Conservation (phyloP, 2,113 vertebrate species). For the Morone saxatilis region DNA sequence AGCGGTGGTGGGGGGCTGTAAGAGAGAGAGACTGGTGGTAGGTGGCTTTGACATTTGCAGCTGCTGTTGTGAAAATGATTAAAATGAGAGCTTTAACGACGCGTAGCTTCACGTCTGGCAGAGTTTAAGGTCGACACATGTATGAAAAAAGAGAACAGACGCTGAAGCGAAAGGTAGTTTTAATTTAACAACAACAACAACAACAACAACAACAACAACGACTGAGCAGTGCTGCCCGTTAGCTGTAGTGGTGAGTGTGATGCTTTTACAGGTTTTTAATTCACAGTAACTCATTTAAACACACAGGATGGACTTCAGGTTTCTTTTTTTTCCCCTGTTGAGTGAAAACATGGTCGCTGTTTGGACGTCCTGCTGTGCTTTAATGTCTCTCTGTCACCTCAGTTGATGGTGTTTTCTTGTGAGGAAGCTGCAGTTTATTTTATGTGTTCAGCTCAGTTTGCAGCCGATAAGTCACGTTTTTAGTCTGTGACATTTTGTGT, state of each 20-base stretch:
- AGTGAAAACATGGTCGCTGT: too few species aligned
- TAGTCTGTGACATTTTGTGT: conserved; percentile 1
- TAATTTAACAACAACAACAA: background rate
- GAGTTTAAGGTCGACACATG: background rate
- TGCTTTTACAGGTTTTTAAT: too few species aligned
- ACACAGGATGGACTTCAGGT: too few species aligned
- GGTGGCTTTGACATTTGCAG: conserved; percentile 35
- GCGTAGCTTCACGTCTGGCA: background rate
- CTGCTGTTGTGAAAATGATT: background rate
- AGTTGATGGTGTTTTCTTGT: background rate
- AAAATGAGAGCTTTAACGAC: background rate
- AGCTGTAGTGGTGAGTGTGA: conserved; percentile 29
- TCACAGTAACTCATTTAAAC: background rate
- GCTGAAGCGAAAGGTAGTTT: background rate
- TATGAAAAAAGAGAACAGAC: too few species aligned
- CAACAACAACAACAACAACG: background rate
- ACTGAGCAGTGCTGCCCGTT: background rate
- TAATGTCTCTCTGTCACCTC: background rate
- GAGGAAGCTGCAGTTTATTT: too few species aligned
- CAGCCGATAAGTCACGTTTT: background rate
- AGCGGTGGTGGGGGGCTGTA: background rate
- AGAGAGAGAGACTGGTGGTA: conserved; percentile 13
- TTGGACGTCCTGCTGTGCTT: background rate
- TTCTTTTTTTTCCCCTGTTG: background rate
- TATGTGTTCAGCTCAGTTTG: background rate